Base-by-base conservation (phyloP, 2,113 vertebrate genomes). In the Astatotilapia flaviijosephi region DNA sequence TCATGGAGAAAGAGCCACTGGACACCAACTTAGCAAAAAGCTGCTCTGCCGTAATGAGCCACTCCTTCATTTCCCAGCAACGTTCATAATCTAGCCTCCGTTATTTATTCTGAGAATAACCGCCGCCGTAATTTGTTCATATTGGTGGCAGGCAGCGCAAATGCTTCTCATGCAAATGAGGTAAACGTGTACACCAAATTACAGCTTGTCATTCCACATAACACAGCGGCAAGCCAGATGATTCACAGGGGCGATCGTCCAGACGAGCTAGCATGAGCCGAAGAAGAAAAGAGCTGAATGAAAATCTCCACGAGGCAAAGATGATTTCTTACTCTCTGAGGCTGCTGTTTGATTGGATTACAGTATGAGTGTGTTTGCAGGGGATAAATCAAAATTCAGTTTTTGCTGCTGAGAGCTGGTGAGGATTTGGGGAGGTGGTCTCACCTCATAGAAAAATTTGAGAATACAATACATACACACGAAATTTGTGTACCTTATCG, bases 121-220 rank as follows among this genome's bases (percentile, higher is more conserved):
- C 86, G 62, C 81, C 26, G 45, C 23, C 1, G 13, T 85, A 91
- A 93, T 91, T 84, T 49, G 49, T 84, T 83, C 80, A 53, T 5
- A 77, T 90, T 60, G 54, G 91, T 53, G 89, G 88, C 91, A 5
- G 88, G 80, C 90, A 33, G 89, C 80, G 4, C 81, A 82, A 88
- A 86, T 53, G 86, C 90, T 86, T 88, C 91, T 87, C 91, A 94
- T 94, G 94, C 92, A 95, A 95, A 95, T 93, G 92, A 93, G 87
- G 87, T 88, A 87, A 95, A 94, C 83, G 91, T 92, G 92, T 88
- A 94, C 86, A 80, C 80, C 65, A 91, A 95, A 95, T 95, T 94
- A 94, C 80, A 88, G 92, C 93, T 85, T 95, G 93, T 93, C 94
- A 90, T 15, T 1, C 23, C 9, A 26, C 53, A 93, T 95, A 21